Conservation (phyloP, 2,797 vertebrate genomes). For the Falco naumanni region DNA sequence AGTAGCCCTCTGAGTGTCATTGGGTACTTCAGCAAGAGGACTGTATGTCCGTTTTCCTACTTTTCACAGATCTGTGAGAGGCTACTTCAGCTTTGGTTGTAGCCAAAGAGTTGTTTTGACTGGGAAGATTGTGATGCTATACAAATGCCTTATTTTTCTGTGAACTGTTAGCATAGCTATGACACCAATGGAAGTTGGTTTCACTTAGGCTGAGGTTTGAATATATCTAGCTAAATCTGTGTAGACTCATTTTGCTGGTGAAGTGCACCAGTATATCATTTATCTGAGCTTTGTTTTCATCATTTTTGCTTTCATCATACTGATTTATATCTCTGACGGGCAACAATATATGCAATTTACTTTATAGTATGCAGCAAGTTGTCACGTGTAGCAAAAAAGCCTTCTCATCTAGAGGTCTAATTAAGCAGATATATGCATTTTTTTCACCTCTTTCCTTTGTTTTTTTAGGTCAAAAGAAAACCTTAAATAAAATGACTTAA, state of each 20-base stretch:
- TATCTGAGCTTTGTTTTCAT: neutral
- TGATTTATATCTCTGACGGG: neutral
- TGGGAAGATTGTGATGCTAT: neutral
- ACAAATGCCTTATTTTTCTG: neutral
- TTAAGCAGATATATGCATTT: neutral
- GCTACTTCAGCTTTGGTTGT: neutral
- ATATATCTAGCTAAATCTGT: neutral
- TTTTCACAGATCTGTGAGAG: neutral
- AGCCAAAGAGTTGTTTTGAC: neutral
- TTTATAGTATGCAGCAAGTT: neutral
- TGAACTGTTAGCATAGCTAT: neutral
- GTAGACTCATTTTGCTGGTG: neutral
- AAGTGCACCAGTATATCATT: neutral
- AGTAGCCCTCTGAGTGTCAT: neutral
- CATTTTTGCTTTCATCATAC: neutral
- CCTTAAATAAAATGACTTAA: rapidly evolving
- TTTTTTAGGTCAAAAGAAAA: neutral
- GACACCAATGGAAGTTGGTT: neutral
- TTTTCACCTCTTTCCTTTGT: neutral
- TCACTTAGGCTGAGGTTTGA: neutral
- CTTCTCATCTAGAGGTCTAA: neutral
- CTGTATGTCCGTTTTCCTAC: neutral
- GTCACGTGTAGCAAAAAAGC: neutral
- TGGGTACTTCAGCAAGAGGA: neutral
- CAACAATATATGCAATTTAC: neutral